These are phyloP conservation scores for Mystacornis crossleyi DNA, from an alignment of 2,113 vertebrate genomes.

Conservation along the genomic window DNA sequence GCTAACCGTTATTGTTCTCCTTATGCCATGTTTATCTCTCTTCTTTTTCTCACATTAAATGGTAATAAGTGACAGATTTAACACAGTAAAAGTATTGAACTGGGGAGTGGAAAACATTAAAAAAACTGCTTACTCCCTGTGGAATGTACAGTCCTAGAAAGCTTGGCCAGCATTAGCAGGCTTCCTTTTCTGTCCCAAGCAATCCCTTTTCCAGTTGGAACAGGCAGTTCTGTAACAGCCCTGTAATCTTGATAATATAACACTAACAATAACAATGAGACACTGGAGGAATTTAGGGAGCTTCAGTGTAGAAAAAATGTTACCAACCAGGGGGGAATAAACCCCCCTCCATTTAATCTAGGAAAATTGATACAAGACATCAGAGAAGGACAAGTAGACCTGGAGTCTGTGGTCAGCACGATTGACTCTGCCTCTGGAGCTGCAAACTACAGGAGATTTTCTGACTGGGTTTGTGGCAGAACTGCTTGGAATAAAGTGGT, in stretches of 20 bases:
- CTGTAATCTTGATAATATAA: background rate
- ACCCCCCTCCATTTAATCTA: background rate
- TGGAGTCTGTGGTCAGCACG: background rate
- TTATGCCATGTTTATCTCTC: background rate
- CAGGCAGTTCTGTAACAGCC: slow-evolving; percentile 15
- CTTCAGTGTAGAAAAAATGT: background rate
- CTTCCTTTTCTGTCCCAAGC: background rate
- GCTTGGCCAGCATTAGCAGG: background rate
- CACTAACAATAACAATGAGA: background rate
- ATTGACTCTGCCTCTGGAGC: background rate
- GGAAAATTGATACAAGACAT: background rate
- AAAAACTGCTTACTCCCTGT: background rate
- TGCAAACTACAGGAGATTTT: background rate
- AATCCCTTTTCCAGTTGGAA: background rate
- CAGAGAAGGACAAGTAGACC: background rate
- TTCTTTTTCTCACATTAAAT: background rate
- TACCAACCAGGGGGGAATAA: background rate
- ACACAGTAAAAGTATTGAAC: background rate
- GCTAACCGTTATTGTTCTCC: background rate
- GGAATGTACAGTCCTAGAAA: slow-evolving; percentile 46
- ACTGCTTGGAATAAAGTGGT: background rate
- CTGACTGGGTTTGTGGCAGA: background rate
- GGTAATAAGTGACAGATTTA: background rate
- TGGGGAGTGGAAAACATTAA: background rate
- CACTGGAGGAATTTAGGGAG: background rate